Base-by-base conservation (phyloP, 2,888 invertebrate species). In the Cepaea hortensis region DNA sequence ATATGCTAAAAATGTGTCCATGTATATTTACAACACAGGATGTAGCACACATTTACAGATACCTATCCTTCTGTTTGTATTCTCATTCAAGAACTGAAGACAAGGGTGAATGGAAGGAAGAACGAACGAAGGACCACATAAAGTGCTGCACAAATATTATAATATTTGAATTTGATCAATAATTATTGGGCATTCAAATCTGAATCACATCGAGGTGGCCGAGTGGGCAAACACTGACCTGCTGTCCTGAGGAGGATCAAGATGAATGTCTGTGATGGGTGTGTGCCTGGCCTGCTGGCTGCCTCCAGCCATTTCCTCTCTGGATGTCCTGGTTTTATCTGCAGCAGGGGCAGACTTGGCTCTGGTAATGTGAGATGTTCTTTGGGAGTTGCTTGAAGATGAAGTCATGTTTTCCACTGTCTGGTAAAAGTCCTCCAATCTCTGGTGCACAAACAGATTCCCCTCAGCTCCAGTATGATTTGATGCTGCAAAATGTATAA, bases 381-480 rank as follows among this genome's bases (percentile, higher is more conserved):
- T 88, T 7, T 50, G 55, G 46, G 3, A 50, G 20, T 55, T 79
- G 75, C 84, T 88, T 23, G 87, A 61, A 23, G 75, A 15, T 18
- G 93, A 92, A 87, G 90, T 91, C 79, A 91, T 91, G 50, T 87
- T 88, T 13, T 93, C 93, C 0, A 93, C 90, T 9, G 90, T 87
- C 83, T 92, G 88, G 87, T 93, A 93, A 84, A 93, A 93, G 80
- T 93, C 92, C 81, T 93, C 92, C 81, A 93, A 87, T 11, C 92
- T 88, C 76, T 91, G 91, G 18, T 90, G 89, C 35, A 90, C 85
- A 35, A 92, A 89, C 6, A 86, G 46, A 72, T 89, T 89, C 65
- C 87, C 88, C 55, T 87, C 87, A 76, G 87, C 84, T 2, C 84
- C 84, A 2, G 46, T 20, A n/a, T 23, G 6, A 35, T 35, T 55